Percentiles rank a stretch among this genome's conserved stretches.
Conservation (phyloP, 2,888 invertebrate genomes). For the Archips crataeganus region DNA sequence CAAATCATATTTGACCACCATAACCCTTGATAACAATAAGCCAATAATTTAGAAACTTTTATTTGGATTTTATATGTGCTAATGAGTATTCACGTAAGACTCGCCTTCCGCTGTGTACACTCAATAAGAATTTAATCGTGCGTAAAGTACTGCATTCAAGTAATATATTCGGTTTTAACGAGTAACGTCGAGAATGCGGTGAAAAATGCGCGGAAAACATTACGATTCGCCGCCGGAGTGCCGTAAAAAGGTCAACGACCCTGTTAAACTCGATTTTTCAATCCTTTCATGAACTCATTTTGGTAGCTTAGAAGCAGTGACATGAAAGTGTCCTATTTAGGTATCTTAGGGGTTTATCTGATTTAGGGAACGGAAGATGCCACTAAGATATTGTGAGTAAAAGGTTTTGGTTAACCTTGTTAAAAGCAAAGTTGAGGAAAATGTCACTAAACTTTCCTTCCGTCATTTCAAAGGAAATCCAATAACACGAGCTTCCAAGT, state of each 20-base stretch:
- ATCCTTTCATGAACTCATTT: neutral
- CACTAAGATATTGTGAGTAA: constrained; percentile 14
- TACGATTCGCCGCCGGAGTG: constrained; percentile 36
- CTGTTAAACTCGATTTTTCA: constrained; percentile 21
- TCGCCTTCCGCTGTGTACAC: constrained; percentile 30
- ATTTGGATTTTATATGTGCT: constrained; percentile 2
- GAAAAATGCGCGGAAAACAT: constrained; percentile 42
- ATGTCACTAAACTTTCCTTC: constrained; percentile 41
- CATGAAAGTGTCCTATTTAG: neutral
- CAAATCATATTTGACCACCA: neutral
- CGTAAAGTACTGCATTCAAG: constrained; percentile 34
- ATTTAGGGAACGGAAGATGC: neutral
- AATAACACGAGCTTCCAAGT: constrained; percentile 41
- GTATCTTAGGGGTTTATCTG: neutral
- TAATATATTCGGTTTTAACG: constrained; percentile 46
- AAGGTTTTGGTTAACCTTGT: constrained; percentile 33
- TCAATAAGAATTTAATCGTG: constrained; percentile 39
- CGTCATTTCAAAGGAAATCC: constrained; percentile 44
- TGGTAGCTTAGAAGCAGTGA: neutral
- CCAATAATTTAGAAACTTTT: neutral
- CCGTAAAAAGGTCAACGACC: constrained; percentile 34
- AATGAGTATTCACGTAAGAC: constrained; percentile 26
- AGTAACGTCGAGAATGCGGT: constrained; percentile 30
- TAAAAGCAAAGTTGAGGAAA: constrained; percentile 24
- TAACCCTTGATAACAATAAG: neutral